Evolutionary conservation across 1,140 invertebrate species (phyloP).

Genomic region (Oedothorax gibbosus): DNA sequence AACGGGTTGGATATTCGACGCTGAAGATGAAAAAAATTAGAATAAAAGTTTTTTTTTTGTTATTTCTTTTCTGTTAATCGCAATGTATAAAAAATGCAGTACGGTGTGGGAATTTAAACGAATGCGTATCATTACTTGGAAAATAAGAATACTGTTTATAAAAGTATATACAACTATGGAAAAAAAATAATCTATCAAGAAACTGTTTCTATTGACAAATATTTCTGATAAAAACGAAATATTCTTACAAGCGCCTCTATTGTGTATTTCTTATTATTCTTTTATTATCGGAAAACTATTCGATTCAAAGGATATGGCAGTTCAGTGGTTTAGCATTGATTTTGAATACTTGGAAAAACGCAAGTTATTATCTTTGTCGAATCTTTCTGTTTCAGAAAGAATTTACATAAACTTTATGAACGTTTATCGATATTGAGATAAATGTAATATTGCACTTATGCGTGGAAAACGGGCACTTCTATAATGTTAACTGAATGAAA

Average conservation of each 20-base stretch:
- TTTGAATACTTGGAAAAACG: conserved; percentile 25
- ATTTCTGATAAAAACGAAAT: conserved; percentile 1
- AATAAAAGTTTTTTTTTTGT: conserved; percentile 34
- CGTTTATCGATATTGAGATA: too few relatives aligned
- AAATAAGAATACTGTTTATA: conserved; percentile 17
- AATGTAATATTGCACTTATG: too few relatives aligned
- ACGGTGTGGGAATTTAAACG: conserved; percentile 27
- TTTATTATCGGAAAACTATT: conserved; percentile 49
- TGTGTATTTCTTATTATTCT: conserved; percentile 18
- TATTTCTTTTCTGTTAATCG: neutral
- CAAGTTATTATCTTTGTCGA: conserved; percentile 23
- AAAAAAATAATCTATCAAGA: neutral
- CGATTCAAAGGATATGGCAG: neutral
- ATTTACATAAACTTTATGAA: neutral
- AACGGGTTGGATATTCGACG: conserved; percentile 48
- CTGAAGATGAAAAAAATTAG: conserved; percentile 26
- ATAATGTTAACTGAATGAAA: too few relatives aligned
- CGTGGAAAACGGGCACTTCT: too few relatives aligned
- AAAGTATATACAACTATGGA: neutral
- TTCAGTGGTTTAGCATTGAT: conserved; percentile 1
- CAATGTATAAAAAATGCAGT: conserved; percentile 1
- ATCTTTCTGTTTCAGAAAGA: conserved; percentile 1
- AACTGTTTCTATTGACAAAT: conserved; percentile 1
- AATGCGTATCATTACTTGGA: conserved; percentile 37
- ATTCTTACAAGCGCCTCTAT: neutral